Evolutionary conservation across 2,113 vertebrate genomes (phyloP).

Genomic region (Eclectus roratus): DNA sequence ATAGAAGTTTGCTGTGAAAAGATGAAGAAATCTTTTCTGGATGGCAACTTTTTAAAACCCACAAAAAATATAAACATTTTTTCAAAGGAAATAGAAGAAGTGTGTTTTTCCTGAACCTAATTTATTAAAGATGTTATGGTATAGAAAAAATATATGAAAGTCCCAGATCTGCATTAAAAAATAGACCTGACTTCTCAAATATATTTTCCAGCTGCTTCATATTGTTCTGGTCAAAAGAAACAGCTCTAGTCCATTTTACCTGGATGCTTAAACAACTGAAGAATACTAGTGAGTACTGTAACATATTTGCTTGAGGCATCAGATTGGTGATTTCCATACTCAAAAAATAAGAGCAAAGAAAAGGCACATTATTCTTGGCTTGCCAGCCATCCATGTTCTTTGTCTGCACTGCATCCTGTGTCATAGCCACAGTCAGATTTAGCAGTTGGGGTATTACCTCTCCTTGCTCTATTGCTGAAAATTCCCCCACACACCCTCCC

Average conservation of each 20-base stretch:
- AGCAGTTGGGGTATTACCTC: neutral
- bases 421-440: neutral
- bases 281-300: neutral
- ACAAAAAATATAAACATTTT: neutral
- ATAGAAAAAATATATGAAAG: neutral
- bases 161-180: neutral
- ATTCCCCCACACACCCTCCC: too few species aligned
- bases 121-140: neutral
- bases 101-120: neutral
- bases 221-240: neutral
- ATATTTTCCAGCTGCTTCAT: slow-evolving; percentile 7
- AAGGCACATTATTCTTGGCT: neutral
- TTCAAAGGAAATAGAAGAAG: neutral
- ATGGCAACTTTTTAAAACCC: neutral
- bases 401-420: neutral
- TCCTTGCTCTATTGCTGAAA: neutral
- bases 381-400: accelerated
- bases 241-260: slow-evolving; percentile 21
- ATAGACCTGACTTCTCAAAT: neutral
- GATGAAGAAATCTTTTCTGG: slow-evolving; percentile 10
- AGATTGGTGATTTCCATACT: neutral
- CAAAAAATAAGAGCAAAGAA: neutral
- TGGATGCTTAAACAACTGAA: neutral
- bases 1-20: neutral
- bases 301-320: neutral